Base-by-base conservation (phyloP, 2,113 vertebrate species). In the Bubo blakistoni region DNA sequence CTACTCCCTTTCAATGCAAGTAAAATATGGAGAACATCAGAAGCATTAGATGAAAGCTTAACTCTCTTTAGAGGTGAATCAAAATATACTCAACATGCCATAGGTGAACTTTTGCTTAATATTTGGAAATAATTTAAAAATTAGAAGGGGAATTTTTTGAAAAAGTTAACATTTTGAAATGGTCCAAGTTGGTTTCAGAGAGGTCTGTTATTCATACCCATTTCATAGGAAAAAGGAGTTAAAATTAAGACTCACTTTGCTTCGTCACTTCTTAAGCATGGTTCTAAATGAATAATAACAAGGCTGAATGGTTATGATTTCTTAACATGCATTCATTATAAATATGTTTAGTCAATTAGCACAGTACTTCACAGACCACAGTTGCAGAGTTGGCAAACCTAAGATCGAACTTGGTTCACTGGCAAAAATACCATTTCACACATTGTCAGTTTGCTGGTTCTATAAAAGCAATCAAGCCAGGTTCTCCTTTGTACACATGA, bases 131-230 rank as follows among this genome's bases (percentile, higher is more conserved):
- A 34, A 81, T 42, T 63, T 69, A 13, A 79, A 77, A 89, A 57
- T 29, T 8, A 30, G n/a, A 66, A 63, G 7, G 32, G 8, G 2
- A 1, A 2, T 1, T 8, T 5, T 13, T 73, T 74, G 9, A 51
- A 71, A 44, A 54, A 16, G 66, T n/a, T 1, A 65, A 30, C 22
- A 36, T 57, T 92, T 92, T 58, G 7, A 78, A 89, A 78, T 21
- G 0, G 63, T 5, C 36, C 9, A 72, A 63, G 20, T 16, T 63
- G 4, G 16, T 86, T 79, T 79, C 82, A 55, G 26, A 51, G 22
- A 63, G 14, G 5, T 51, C 32, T 80, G 49, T 54, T 63, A 71
- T 47, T 88, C 18, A 73, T 1, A 59, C 1, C 4, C 1, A 1
- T 71, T 83, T 86, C 30, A 24, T 3, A 58, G 16, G 30, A 84